Evolutionary conservation across 2,888 invertebrate genomes (phyloP).

Genomic region (Rotaria macrura): DNA sequence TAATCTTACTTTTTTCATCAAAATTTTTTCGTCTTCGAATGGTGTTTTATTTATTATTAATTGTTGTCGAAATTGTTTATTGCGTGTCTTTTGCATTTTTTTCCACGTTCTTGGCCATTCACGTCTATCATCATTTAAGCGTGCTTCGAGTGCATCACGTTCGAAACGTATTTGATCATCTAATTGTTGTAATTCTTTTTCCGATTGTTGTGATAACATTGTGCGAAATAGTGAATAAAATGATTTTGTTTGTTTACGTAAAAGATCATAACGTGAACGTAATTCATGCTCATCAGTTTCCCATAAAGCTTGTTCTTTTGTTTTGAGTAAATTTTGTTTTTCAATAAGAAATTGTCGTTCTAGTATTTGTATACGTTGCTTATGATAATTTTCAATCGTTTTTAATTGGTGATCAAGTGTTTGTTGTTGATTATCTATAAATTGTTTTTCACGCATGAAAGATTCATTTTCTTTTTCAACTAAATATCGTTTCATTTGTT

Average conservation of each 20-base stretch:
- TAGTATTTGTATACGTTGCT: conserved; percentile 26
- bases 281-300: conserved; percentile 62
- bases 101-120: conserved; percentile 18
- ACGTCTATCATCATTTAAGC: neutral
- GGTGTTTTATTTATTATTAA: conserved; percentile 15
- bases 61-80: conserved; percentile 19
- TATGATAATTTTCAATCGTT: conserved; percentile 28
- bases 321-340: conserved; percentile 54
- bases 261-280: conserved; percentile 14
- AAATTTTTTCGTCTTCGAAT: neutral
- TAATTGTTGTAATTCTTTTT: conserved; percentile 20
- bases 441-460: conserved; percentile 25
- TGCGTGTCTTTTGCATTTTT: conserved; percentile 19
- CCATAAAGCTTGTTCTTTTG: conserved; percentile 86
- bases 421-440: conserved; percentile 24
- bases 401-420: conserved; percentile 25
- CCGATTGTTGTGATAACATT: conserved; percentile 8
- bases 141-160: neutral
- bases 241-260: conserved; percentile 14
- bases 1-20: neutral
- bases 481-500: neutral
- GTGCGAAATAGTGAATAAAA: conserved; percentile 18
- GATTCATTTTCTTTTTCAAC: conserved; percentile 5
- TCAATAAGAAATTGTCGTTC: conserved; percentile 28
- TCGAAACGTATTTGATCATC: conserved; percentile 8